Evolutionary conservation across 2,888 invertebrate species (phyloP).

Genomic region (Dichetophora obliterata): DNA sequence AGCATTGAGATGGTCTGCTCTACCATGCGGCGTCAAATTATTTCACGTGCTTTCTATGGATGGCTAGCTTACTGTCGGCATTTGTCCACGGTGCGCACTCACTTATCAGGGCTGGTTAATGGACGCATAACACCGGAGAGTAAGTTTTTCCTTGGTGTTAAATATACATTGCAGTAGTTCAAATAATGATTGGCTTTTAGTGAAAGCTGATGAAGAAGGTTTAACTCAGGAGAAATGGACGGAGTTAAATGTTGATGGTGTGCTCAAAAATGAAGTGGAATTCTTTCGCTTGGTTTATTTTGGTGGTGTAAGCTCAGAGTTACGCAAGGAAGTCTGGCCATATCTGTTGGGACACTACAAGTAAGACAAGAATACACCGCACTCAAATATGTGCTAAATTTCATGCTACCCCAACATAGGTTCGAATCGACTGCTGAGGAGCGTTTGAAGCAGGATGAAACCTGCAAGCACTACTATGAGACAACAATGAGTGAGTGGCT

Average conservation of each 20-base stretch:
- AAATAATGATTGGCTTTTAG: constrained; percentile 60
- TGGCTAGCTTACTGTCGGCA: constrained; percentile 96
- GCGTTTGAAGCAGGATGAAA: constrained; percentile 76
- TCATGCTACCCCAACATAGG: constrained; percentile 51
- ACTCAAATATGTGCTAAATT: too few relatives aligned
- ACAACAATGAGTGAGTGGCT: constrained; percentile 96
- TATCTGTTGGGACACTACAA: constrained; percentile 88
- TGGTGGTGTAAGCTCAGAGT: constrained; percentile 86
- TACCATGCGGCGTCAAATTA: constrained; percentile 94
- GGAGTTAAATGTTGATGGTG: constrained; percentile 76
- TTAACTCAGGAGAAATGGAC: constrained; percentile 85
- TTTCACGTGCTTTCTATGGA: constrained; percentile 95
- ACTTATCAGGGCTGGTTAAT: constrained; percentile 89
- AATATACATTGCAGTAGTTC: neutral
- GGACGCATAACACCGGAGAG: constrained; percentile 78
- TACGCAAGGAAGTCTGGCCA: constrained; percentile 87
- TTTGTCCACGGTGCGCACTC: constrained; percentile 91
- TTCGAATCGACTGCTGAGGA: constrained; percentile 81
- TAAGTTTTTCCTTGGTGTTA: constrained; percentile 53
- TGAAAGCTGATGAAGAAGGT: constrained; percentile 77
- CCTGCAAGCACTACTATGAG: constrained; percentile 84
- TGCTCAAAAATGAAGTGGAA: constrained; percentile 77
- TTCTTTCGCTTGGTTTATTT: constrained; percentile 88
- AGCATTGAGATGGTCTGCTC: constrained; percentile 87
- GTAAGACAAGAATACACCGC: constrained; percentile 60